Evolutionary conservation across 2,888 invertebrate species (phyloP).

Genomic region (Tipula helvola): DNA sequence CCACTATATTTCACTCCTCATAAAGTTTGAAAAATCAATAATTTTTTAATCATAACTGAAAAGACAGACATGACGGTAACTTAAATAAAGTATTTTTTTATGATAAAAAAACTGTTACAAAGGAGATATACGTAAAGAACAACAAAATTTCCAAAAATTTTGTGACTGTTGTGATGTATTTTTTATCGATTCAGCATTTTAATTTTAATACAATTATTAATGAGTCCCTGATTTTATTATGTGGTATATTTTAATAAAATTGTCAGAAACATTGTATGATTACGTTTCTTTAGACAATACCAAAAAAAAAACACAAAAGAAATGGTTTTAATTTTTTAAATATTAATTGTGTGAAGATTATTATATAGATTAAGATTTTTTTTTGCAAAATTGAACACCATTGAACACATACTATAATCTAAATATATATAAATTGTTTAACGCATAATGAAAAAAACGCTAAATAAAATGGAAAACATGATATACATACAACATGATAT

Average conservation of each 20-base stretch:
- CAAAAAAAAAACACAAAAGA: neutral
- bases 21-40: neutral
- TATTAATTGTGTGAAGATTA: neutral
- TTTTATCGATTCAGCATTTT: neutral
- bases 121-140: neutral
- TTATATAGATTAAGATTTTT: neutral
- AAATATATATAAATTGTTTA: neutral
- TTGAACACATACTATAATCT: too few relatives aligned
- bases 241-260: neutral
- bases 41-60: neutral
- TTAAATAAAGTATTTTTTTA: neutral
- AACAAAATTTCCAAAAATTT: neutral
- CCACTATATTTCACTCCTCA: neutral
- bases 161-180: neutral
- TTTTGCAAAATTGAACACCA: too few relatives aligned
- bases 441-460: neutral
- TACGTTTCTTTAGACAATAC: neutral
- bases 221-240: neutral
- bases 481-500: neutral
- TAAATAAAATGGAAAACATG: neutral
- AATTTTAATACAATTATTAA: neutral
- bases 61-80: neutral
- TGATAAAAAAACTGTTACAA: neutral
- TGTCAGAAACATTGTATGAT: neutral
- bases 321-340: neutral